Evolutionary conservation across 2,113 vertebrate species (phyloP), one percentile per base, ranked within the genome.

Genomic region (Symphodus melops): DNA sequence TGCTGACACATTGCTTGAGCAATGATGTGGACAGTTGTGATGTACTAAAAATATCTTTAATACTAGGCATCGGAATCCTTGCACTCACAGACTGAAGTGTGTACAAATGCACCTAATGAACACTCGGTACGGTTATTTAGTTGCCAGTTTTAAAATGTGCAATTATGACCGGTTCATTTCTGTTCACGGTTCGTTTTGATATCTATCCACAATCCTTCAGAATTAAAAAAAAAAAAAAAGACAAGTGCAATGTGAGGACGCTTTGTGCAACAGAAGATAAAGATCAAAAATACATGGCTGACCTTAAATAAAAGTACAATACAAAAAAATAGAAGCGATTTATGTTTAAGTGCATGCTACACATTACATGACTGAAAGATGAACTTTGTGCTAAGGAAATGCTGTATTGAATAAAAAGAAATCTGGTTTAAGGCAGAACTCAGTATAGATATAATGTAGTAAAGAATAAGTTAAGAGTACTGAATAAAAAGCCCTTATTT

Each of bases 201-300:
- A 21, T 51, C 20, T n/a, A 72, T 49, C 66, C 67, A 51, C 65
- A 75, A 81, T 70, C 54, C 20, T 83, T 70, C 54, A 39, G 48
- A 83, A 49, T 33, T n/a, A n/a, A n/a, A n/a, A n/a, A n/a, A n/a
- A n/a, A n/a, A n/a, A n/a, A 28, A 85, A 51, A 56, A 84, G 72
- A 86, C 75, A 93, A 94, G 93, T 95, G 92, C 92, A 90, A 91
- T 52, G 58, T 78, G 56, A 82, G 77, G 79, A 86, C 68, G 62
- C 69, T 83, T 84, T 94, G 91, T 94, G 92, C 92, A 94, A 94
- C 81, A 86, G 79, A 89, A 72, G 51, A 79, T 74, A 81, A 88
- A 25, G 85, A 33, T 68, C 53, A 56, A 87, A 87, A 72, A 79
- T 23, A 80, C 28, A 65, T 48, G 73, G 74, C 76, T 68, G 71